Base-by-base conservation (phyloP, 2,113 vertebrate species). In the Monarcha castaneiventris region DNA sequence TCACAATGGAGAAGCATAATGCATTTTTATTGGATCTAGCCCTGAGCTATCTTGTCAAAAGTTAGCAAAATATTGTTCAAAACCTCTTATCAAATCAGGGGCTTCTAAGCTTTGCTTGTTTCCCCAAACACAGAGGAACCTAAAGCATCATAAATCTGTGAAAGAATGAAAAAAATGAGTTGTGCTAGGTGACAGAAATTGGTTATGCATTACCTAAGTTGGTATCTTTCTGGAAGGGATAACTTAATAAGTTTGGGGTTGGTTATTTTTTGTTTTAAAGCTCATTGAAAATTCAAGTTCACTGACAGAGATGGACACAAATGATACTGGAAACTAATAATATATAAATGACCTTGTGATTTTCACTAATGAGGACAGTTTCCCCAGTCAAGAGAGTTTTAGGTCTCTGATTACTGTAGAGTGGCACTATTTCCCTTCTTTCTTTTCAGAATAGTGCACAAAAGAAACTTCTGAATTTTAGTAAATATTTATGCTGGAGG, bases 1-100 rank as follows among this genome's bases (percentile, higher is more conserved):
- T 80, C 89, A 78, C 52, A 67, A 86, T 80, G 68, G 90, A 96
- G 84, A 66, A 93, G 18, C 21, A 67, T 85, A 90, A 96, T 86
- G 85, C n/a, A 48, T 84, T 96, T 96, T 96, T 94, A 92, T 75
- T 90, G 43, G 64, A 90, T 95, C 59, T 95, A 91, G 78, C 90
- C 91, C 68, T 59, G 55, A 94, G 75, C 87, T 67, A 51, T 80
- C 75, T 86, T 95, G 82, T 90, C 75, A 93, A 90, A 96, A 90
- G 78, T 77, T 91, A 88, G 39, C 21, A 91, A 94, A 90, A 93
- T 85, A 52, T 80, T 85, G 63, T 91, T 95, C 59, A 83, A 85
- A 94, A 79, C 26, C 55, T 59, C 15, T 87, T 74, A 74, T 85
- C 5, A 13, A 93, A 96, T 86, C 51, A 90, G 79, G 13, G 43